Evolutionary conservation across 2,888 invertebrate genomes (phyloP).

Genomic region (Gastrophysa polygoni): DNA sequence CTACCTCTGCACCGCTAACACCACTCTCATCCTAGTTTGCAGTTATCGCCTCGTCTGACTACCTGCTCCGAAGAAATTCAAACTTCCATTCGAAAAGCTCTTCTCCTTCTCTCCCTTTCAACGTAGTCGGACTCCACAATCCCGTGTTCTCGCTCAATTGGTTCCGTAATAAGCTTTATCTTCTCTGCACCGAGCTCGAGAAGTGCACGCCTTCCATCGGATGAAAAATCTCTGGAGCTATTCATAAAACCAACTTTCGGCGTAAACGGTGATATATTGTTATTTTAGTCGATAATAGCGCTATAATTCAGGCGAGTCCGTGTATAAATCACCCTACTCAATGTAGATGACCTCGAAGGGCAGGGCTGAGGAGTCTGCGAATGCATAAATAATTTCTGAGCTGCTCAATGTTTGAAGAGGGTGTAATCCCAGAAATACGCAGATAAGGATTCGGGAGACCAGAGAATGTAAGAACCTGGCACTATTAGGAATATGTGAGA

Average conservation of each 20-base stretch:
- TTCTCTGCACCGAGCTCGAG: background rate
- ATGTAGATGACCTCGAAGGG: background rate
- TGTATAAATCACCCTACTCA: background rate
- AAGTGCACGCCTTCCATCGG: background rate
- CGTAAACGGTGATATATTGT: background rate
- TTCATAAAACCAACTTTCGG: background rate
- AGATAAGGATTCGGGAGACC: too few species aligned
- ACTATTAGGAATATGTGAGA: too few species aligned
- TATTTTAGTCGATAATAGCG: background rate
- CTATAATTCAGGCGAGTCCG: background rate
- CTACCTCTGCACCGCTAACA: background rate
- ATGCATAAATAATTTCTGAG: background rate
- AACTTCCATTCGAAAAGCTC: background rate
- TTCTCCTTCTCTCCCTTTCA: background rate
- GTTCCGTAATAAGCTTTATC: background rate
- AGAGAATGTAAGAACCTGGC: too few species aligned
- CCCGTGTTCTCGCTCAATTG: background rate
- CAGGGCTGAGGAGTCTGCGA: background rate
- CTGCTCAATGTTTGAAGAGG: background rate
- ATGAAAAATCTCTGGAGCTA: background rate
- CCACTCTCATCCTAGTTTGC: background rate
- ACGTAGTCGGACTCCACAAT: too few species aligned
- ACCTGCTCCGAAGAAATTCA: background rate
- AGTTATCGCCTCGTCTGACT: background rate
- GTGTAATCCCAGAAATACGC: too few species aligned